Conservation (phyloP, 2,113 vertebrate species). For the Miniopterus natalensis region DNA sequence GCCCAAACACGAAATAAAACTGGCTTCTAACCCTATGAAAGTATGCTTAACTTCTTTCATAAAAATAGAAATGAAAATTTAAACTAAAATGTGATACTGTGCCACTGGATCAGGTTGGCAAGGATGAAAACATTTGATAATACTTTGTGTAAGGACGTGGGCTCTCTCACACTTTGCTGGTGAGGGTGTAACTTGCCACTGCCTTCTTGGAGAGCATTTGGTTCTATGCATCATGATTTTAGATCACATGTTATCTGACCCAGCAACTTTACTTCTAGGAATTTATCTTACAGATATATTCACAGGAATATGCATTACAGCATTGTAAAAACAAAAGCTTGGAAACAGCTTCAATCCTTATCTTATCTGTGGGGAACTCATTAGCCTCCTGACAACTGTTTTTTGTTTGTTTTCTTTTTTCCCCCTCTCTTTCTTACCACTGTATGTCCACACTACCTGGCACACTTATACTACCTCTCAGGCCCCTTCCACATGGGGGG, state of each 20-base stretch:
- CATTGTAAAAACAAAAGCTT: neutral
- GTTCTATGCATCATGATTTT: neutral
- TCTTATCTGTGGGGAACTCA: neutral
- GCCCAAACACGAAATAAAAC: neutral
- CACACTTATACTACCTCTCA: neutral
- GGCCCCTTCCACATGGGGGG: neutral
- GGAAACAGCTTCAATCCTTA: neutral
- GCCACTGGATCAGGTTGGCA: neutral
- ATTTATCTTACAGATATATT: conserved; percentile 38
- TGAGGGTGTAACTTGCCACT: neutral
- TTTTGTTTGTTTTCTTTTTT: neutral
- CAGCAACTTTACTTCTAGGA: neutral
- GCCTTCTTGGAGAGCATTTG: neutral
- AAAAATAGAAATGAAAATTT: conserved; percentile 25
- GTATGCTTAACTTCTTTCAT: neutral
- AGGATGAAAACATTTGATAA: neutral
- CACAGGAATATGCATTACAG: neutral
- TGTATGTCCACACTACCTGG: neutral
- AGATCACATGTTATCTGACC: neutral
- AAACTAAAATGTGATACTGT: neutral
- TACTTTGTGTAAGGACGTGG: neutral
- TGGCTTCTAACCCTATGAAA: conserved; percentile 6
- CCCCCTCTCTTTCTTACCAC: neutral
- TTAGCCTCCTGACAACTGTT: neutral
- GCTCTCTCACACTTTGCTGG: neutral